A percentile compares a stretch with the other conserved stretches of the same genome.
These are phyloP conservation scores for Meloidogyne floridensis DNA, from an alignment of 1,140 invertebrate genomes.

Conservation along the genomic window DNA sequence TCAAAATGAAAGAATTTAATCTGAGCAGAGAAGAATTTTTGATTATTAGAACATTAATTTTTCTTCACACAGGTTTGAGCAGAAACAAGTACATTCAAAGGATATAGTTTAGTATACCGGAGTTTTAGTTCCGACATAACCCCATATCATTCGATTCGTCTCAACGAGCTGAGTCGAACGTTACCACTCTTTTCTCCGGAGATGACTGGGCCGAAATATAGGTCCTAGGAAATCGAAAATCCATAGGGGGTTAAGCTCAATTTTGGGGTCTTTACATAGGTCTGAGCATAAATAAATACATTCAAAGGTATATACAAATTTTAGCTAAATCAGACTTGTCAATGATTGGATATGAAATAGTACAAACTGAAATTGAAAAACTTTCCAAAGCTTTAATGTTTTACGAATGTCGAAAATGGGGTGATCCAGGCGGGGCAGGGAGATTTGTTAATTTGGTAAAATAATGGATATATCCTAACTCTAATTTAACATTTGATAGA, in stretches of 20 bases:
- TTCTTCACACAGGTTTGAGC: constrained; percentile 11
- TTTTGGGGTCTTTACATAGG: too few relatives aligned
- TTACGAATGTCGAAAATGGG: background rate
- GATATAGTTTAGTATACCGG: too few relatives aligned
- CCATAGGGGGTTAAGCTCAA: too few relatives aligned
- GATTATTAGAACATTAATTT: background rate
- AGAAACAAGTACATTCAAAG: too few relatives aligned
- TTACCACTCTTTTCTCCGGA: too few relatives aligned
- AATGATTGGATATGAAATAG: background rate
- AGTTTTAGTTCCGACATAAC: too few relatives aligned
- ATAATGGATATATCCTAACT: background rate
- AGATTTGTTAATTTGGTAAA: constrained; percentile 5
- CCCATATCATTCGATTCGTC: too few relatives aligned
- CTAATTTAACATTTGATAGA: background rate
- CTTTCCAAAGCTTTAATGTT: constrained; percentile 6
- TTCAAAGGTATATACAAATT: background rate
- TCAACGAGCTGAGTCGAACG: too few relatives aligned
- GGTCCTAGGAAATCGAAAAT: too few relatives aligned
- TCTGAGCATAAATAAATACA: background rate
- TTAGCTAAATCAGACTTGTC: constrained; percentile 1
- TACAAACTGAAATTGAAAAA: constrained; percentile 15
- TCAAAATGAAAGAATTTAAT: background rate
- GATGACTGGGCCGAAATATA: too few relatives aligned
- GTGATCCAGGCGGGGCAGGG: background rate
- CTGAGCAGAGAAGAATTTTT: constrained; percentile 18